A percentile compares a stretch with the other conserved stretches of the same genome.
These are phyloP conservation scores for Mionectes macconnelli DNA, from an alignment of 2,113 vertebrate genomes.

Conservation along the genomic window DNA sequence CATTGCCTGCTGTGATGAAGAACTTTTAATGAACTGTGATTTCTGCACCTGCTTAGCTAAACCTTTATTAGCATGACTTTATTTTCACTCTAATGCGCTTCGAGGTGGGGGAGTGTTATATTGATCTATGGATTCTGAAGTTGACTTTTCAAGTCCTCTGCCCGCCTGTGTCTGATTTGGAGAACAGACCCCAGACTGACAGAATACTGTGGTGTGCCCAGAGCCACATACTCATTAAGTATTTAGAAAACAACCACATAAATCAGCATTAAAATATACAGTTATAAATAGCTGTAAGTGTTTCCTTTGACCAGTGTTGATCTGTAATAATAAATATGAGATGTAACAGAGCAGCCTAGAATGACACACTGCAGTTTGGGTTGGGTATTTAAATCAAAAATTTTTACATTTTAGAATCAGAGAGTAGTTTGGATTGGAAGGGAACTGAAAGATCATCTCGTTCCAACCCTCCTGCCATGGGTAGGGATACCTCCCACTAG, in stretches of 20 bases:
- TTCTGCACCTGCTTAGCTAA: background rate
- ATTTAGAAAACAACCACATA: background rate
- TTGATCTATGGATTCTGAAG: background rate
- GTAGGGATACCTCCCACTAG: background rate
- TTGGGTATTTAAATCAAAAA: background rate
- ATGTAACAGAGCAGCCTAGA: background rate
- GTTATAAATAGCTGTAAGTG: background rate
- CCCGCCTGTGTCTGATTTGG: background rate
- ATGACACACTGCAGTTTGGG: rapidly evolving
- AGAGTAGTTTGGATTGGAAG: background rate
- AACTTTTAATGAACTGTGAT: background rate
- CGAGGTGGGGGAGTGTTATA: background rate
- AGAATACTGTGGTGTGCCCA: background rate
- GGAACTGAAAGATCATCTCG: background rate
- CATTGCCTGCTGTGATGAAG: no score
- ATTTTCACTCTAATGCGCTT: background rate
- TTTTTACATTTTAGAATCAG: no score
- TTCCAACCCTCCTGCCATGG: background rate
- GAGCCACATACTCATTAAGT: background rate
- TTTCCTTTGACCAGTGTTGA: background rate
- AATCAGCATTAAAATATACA: background rate
- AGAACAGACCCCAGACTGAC: background rate
- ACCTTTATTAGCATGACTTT: background rate
- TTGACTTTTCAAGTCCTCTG: background rate
- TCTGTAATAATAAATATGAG: rapidly evolving